Percentiles rank a stretch among this genome's conserved stretches.
Evolutionary conservation across 2,797 vertebrate species (phyloP).

Genomic region (Champsocephalus gunnari): DNA sequence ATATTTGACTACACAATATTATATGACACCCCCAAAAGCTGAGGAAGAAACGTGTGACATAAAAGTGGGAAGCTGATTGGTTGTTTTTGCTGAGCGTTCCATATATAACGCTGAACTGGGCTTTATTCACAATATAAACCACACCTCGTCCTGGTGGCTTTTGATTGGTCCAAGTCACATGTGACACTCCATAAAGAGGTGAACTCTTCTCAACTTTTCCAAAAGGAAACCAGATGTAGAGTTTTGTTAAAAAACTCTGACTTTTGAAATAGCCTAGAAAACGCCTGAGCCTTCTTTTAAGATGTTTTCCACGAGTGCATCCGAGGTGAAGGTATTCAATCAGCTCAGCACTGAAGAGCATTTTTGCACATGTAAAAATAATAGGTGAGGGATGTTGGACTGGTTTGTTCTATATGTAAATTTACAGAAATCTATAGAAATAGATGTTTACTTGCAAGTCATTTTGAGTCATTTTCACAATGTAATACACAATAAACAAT

Average conservation of each 20-base stretch:
- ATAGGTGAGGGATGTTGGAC: background rate
- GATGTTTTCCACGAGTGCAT: constrained; percentile 5
- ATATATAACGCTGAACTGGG: background rate
- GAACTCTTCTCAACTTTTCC: constrained; percentile 4
- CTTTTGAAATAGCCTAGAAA: background rate
- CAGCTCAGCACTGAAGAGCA: background rate
- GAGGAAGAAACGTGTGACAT: background rate
- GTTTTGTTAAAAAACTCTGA: background rate
- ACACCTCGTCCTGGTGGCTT: constrained; percentile 13
- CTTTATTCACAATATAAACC: constrained; percentile 12
- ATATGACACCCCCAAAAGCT: background rate
- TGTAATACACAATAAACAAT: background rate
- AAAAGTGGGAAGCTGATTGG: background rate
- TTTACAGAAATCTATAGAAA: background rate
- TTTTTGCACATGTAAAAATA: background rate
- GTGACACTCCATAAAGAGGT: background rate
- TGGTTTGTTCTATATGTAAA: too few relatives aligned
- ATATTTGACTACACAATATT: background rate
- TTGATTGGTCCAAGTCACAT: constrained; percentile 14
- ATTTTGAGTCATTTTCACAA: background rate
- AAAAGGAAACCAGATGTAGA: constrained; percentile 40
- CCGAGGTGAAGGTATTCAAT: background rate
- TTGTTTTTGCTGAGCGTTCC: background rate
- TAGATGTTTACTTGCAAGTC: background rate
- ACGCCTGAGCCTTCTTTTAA: constrained; percentile 7